Evolutionary conservation across 2,888 invertebrate species (phyloP), one percentile per base, ranked within the genome.

Genomic region (Yponomeuta sedellus): DNA sequence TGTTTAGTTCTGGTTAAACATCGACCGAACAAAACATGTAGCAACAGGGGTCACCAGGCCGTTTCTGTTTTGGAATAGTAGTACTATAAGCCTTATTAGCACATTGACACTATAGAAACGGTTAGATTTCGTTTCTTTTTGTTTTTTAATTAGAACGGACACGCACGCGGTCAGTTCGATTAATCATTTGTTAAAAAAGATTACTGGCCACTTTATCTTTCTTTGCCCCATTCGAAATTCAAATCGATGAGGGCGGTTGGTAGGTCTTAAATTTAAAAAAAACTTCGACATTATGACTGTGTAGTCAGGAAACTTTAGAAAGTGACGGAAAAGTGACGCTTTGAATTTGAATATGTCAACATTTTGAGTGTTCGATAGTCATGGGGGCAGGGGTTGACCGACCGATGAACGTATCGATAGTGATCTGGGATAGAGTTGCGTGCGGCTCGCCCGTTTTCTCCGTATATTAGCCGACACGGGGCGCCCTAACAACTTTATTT

Each of bases 401-500:
- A 64, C 25, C 64, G 56, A 56, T 56, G 56, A 57, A 8, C n/a
- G 25, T 34, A 25, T 66, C 66, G 68, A 68, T 67, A 74, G 72
- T 73, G 61, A 67, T 63, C 63, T 63, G 19, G n/a, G 44, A 40
- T 40, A 44, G 63, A 63, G 44, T 63, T 63, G 69, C 72, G 77
- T 77, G 66, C 57, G 65, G 64, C 63, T 64, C 67, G 66, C 25
- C 64, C 59, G 59, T 68, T 68, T 62, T 66, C 64, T 66, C 59
- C 64, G 66, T 61, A 61, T 67, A 67, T 68, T 65, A 67, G 64
- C 61, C 64, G 64, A 66, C 58, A 64, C 63, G 65, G 56, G 62
- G 59, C 34, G 58, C 59, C 76, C 77, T 81, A 84, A 88, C 86
- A 85, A 86, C 87, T 87, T 83, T 83, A 88, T 88, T 83, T 81